Evolutionary conservation across 2,888 invertebrate species (phyloP).

Genomic region (Rhagonycha lutea): DNA sequence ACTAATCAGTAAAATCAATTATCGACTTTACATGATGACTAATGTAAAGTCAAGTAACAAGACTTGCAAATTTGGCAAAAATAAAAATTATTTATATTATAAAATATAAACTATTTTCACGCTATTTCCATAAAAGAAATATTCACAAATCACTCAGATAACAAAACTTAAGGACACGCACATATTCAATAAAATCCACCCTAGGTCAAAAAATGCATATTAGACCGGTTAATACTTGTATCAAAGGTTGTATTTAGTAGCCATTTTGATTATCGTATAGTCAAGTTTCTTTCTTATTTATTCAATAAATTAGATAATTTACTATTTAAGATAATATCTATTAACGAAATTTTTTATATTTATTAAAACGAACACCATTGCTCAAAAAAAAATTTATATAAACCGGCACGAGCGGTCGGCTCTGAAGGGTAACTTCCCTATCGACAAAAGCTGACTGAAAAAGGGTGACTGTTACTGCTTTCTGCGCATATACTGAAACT

Average conservation of each 20-base stretch:
- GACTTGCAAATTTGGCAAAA: not conserved
- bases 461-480: slow-evolving; percentile 17
- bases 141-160: slow-evolving; percentile 17
- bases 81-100: not conserved
- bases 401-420: slow-evolving; percentile 8
- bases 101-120: slow-evolving; percentile 1
- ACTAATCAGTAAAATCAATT: not conserved
- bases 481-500: slow-evolving; percentile 24
- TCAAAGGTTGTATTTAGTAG: slow-evolving; percentile 14
- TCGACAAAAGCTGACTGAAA: slow-evolving; percentile 22
- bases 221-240: slow-evolving; percentile 6
- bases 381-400: not conserved
- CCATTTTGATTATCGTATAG: slow-evolving; percentile 17
- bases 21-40: slow-evolving; percentile 10
- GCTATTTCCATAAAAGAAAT: slow-evolving; percentile 8
- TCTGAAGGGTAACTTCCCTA: slow-evolving; percentile 16
- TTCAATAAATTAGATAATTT: not conserved
- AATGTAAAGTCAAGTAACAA: not conserved
- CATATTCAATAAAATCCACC: slow-evolving; percentile 1
- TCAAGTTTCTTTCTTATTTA: slow-evolving; percentile 5
- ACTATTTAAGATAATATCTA: not conserved
- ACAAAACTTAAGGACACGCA: slow-evolving; percentile 10
- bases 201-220: slow-evolving; percentile 14
- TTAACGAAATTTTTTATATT: not conserved
- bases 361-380: slow-evolving; percentile 8